Percentiles rank a stretch among this genome's conserved stretches.
These are phyloP conservation scores for Drepanosiphum platanoidis DNA, from an alignment of 2,888 invertebrate genomes.

Conservation along the genomic window DNA sequence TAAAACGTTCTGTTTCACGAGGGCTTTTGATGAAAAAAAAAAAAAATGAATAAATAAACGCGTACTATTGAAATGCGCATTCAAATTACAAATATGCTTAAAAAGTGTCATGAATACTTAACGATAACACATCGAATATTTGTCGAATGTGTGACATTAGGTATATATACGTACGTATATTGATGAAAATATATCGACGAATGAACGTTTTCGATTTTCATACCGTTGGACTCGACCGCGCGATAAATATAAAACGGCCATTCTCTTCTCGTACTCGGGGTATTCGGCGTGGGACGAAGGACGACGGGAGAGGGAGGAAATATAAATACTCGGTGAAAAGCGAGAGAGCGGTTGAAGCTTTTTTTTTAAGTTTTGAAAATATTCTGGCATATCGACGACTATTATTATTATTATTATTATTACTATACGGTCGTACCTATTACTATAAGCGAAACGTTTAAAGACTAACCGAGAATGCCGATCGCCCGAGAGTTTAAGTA, in stretches of 20 bases:
- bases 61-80: no score
- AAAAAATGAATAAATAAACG: no score
- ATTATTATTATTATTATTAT: no score
- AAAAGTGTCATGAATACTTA: no score
- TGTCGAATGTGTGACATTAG: no score
- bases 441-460: background rate
- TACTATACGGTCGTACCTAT: background rate
- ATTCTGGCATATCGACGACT: background rate
- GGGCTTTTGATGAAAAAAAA: no score
- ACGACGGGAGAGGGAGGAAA: no score
- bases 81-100: no score
- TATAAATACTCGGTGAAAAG: background rate
- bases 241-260: background rate
- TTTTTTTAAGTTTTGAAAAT: conserved; percentile 7
- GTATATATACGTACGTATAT: no score
- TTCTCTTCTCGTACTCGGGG: background rate
- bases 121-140: no score
- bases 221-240: background rate
- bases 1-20: no score
- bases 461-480: background rate
- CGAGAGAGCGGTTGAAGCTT: background rate
- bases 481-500: background rate
- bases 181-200: background rate
- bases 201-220: background rate
- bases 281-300: background rate